phyloP scores from a whole-genome alignment of 2,888 invertebrate genomes.

The Caenorhabditis uteleia region DNA sequence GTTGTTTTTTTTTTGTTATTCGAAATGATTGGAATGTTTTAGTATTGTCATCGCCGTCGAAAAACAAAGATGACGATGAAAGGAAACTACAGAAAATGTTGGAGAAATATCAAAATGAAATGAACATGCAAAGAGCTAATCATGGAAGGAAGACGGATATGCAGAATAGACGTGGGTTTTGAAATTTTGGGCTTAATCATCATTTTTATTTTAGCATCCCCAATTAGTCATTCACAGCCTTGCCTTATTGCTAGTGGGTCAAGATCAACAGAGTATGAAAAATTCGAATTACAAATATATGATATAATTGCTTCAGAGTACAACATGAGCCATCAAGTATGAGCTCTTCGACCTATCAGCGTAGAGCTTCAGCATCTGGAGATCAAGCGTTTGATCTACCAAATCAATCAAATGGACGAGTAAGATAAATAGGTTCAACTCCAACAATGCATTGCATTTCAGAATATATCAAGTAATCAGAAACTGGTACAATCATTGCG shows the following conservation, averaged over 20 bases:
- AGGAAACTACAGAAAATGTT: constrained; percentile 62
- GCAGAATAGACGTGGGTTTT: constrained; percentile 1
- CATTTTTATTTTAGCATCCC: constrained; percentile 29
- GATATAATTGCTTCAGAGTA: constrained; percentile 7
- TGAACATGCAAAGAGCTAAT: constrained; percentile 38
- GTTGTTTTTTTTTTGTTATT: not conserved
- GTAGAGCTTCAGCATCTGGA: constrained; percentile 47
- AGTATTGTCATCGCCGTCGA: not conserved
- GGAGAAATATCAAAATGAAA: constrained; percentile 62
- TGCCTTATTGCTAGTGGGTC: constrained; percentile 54
- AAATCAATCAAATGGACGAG: constrained; percentile 27
- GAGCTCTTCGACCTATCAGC: constrained; percentile 31
- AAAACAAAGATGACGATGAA: constrained; percentile 48
- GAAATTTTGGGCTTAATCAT: not conserved
- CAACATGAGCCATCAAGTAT: constrained; percentile 16
- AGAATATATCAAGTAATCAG: constrained; percentile 49
- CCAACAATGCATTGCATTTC: constrained; percentile 1
- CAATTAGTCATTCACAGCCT: constrained; percentile 66
- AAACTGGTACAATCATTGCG: constrained; percentile 52
- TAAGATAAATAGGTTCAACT: constrained; percentile 4
- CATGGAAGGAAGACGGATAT: not conserved
- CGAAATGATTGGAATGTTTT: not conserved
- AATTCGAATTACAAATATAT: not conserved
- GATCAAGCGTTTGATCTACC: constrained; percentile 34
- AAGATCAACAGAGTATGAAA: constrained; percentile 44